Percentiles rank a stretch among this genome's conserved stretches.
phyloP scores from a whole-genome alignment of 2,113 vertebrate species.

The Spheniscus mendiculus region DNA sequence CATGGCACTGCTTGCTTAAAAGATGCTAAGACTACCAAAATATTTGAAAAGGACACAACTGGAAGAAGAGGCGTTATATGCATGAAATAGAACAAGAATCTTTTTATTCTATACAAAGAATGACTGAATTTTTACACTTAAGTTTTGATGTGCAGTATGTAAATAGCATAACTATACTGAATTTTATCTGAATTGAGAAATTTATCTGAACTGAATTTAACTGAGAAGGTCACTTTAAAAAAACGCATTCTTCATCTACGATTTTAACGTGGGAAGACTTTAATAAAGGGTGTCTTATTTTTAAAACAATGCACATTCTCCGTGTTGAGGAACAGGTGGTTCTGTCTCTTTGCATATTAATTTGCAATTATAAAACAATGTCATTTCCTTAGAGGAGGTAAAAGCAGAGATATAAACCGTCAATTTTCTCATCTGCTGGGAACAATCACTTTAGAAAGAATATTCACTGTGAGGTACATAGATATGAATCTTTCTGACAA shows the following conservation, averaged over 20 bases:
- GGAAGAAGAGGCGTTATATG: slow-evolving; percentile 41
- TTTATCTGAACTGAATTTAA: background rate
- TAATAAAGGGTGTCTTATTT: slow-evolving; percentile 25
- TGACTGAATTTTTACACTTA: slow-evolving; percentile 35
- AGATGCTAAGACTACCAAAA: slow-evolving; percentile 1
- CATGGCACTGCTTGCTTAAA: background rate
- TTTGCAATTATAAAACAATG: slow-evolving; percentile 44
- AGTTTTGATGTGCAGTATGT: slow-evolving; percentile 3
- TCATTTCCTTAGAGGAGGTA: slow-evolving; percentile 5
- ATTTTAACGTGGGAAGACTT: slow-evolving; percentile 24
- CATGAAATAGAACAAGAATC: slow-evolving; percentile 51
- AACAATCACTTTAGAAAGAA: slow-evolving; percentile 4
- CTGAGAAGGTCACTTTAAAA: background rate
- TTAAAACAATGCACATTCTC: slow-evolving; percentile 26
- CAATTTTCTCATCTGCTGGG: slow-evolving; percentile 11
- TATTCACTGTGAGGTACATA: slow-evolving; percentile 5
- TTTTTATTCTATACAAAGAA: slow-evolving; percentile 67
- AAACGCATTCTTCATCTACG: background rate
- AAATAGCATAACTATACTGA: background rate
- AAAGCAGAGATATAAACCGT: slow-evolving; percentile 20
- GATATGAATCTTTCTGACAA: background rate
- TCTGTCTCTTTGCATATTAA: slow-evolving; percentile 40
- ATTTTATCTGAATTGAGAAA: background rate
- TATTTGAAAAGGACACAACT: slow-evolving; percentile 14
- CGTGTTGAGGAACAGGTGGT: background rate